These are phyloP conservation scores for Drosophila erecta DNA, from an alignment of 1,140 invertebrate genomes.

Conservation along the genomic window DNA sequence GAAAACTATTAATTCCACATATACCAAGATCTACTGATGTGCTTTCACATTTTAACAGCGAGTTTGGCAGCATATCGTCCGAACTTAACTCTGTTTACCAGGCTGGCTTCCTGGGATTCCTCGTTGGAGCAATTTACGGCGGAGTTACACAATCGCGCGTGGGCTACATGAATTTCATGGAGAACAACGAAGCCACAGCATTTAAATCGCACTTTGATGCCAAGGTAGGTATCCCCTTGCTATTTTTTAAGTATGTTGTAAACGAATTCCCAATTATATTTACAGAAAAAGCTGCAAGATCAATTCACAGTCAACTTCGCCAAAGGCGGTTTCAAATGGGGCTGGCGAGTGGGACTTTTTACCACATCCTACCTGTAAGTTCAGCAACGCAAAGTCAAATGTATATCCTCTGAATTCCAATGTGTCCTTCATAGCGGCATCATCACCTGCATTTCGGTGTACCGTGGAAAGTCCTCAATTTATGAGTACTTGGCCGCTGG, in stretches of 20 bases:
- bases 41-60: slow-evolving; percentile 86
- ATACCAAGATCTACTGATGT: background rate
- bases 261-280: slow-evolving; percentile 22
- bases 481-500: slow-evolving; percentile 88
- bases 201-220: slow-evolving; percentile 89
- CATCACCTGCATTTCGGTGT: slow-evolving; percentile 87
- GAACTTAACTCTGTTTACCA: slow-evolving; percentile 87
- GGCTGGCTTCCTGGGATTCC: slow-evolving; percentile 85
- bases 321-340: slow-evolving; percentile 89
- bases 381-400: background rate
- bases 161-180: slow-evolving; percentile 89
- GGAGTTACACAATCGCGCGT: slow-evolving; percentile 86
- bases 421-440: slow-evolving; percentile 85
- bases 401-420: slow-evolving; percentile 30
- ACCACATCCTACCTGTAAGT: slow-evolving; percentile 88
- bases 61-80: slow-evolving; percentile 86
- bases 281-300: slow-evolving; percentile 88
- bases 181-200: slow-evolving; percentile 89
- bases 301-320: slow-evolving; percentile 87
- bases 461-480: slow-evolving; percentile 88
- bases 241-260: background rate
- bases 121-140: slow-evolving; percentile 88
- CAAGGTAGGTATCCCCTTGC: slow-evolving; percentile 85
- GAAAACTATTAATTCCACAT: slow-evolving; percentile 18
- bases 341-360: slow-evolving; percentile 88